Percentiles rank a stretch among this genome's conserved stretches.
Evolutionary conservation across 2,888 invertebrate genomes (phyloP).

Genomic region (Papilio gigon): DNA sequence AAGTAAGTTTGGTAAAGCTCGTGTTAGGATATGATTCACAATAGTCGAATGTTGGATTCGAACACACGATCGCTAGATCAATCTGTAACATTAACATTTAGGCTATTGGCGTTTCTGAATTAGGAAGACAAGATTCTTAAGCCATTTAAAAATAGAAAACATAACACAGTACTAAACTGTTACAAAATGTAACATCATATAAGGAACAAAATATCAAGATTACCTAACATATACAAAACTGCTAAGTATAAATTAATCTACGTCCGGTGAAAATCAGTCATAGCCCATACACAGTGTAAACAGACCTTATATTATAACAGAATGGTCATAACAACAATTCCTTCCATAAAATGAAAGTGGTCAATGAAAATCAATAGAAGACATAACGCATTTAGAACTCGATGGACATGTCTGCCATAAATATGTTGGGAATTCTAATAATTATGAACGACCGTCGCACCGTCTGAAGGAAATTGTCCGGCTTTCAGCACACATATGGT

Average conservation of each 20-base stretch:
- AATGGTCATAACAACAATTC: constrained; percentile 30
- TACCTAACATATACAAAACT: neutral
- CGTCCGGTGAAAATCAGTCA: constrained; percentile 31
- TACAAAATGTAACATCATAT: too few relatives aligned
- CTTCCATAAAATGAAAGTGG: constrained; percentile 36
- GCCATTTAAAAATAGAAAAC: too few relatives aligned
- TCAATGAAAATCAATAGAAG: constrained; percentile 36
- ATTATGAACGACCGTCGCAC: constrained; percentile 31
- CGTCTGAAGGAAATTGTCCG: constrained; percentile 22
- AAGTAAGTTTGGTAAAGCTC: too few relatives aligned
- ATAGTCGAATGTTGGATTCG: too few relatives aligned
- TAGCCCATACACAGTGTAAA: constrained; percentile 1
- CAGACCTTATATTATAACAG: constrained; percentile 14
- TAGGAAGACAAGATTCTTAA: too few relatives aligned
- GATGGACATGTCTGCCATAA: constrained; percentile 27
- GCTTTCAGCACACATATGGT: constrained; percentile 22
- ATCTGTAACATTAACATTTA: too few relatives aligned
- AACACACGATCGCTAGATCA: too few relatives aligned
- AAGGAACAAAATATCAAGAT: neutral
- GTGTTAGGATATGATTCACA: too few relatives aligned
- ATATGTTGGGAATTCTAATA: constrained; percentile 29
- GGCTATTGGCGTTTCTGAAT: too few relatives aligned
- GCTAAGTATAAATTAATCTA: neutral
- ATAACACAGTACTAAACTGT: too few relatives aligned
- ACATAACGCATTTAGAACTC: constrained; percentile 1